Percentiles rank a stretch among this genome's conserved stretches.
Evolutionary conservation across 2,113 vertebrate genomes (phyloP).

Genomic region (Suricata suricatta): DNA sequence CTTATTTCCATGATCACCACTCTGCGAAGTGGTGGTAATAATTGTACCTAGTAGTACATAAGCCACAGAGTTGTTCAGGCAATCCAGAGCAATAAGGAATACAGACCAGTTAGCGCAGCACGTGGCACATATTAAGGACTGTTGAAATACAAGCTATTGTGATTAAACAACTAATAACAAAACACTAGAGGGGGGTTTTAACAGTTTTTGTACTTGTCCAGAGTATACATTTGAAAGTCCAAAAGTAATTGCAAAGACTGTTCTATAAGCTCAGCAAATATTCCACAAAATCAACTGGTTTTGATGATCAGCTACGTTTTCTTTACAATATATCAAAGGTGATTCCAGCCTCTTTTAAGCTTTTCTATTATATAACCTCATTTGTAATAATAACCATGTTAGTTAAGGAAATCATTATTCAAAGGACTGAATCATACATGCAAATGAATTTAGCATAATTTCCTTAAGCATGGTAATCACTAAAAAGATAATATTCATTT

Average conservation of each 20-base stretch:
- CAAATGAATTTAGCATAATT: conserved; percentile 71
- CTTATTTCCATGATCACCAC: neutral
- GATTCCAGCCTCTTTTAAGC: conserved; percentile 28
- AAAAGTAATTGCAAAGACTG: neutral
- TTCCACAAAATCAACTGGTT: neutral
- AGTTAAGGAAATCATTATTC: conserved; percentile 69
- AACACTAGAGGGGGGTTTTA: neutral
- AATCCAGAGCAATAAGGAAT: neutral
- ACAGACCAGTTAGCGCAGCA: neutral
- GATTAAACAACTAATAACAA: neutral
- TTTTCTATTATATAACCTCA: conserved; percentile 59
- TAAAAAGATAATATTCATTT: conserved; percentile 63
- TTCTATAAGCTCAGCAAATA: neutral
- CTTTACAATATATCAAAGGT: conserved; percentile 10
- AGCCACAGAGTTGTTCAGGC: neutral
- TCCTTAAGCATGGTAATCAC: conserved; percentile 57
- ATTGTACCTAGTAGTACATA: neutral
- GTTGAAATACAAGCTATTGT: neutral
- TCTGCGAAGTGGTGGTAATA: neutral
- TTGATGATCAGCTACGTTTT: neutral
- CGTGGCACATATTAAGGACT: neutral
- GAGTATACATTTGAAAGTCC: neutral
- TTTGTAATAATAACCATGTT: conserved; percentile 70
- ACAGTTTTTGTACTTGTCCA: neutral
- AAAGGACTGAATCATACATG: conserved; percentile 66